Evolutionary conservation across 1,140 invertebrate genomes (phyloP).

Genomic region (Cecropterus lyciades): DNA sequence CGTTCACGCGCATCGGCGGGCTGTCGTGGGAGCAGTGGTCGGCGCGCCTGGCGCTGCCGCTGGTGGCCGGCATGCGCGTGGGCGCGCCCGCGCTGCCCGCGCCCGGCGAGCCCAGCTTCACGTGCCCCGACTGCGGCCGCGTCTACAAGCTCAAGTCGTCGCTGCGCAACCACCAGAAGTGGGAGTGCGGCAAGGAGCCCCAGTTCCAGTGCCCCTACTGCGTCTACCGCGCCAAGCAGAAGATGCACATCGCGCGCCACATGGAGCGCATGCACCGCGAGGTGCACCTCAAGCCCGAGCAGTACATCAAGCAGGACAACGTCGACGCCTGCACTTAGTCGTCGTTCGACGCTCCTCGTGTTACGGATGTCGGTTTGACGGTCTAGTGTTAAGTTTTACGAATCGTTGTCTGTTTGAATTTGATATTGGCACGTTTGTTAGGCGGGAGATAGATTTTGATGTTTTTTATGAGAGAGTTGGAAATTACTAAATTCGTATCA

Average conservation of each 20-base stretch:
- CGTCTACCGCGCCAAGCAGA: conserved; percentile 92
- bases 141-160: conserved; percentile 94
- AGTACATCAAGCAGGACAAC: conserved; percentile 79
- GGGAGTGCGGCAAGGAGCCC: conserved; percentile 94
- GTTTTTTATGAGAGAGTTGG: conserved; percentile 6
- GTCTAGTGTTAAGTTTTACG: conserved; percentile 24
- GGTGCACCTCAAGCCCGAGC: conserved; percentile 83
- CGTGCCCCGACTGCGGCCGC: conserved; percentile 91
- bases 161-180: conserved; percentile 93
- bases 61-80: conserved; percentile 76
- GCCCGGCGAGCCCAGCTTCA: conserved; percentile 86
- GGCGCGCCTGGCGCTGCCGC: conserved; percentile 84
- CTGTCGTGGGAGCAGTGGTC: conserved; percentile 88
- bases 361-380: not conserved
- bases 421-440: conserved; percentile 25
- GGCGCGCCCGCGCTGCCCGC: conserved; percentile 69
- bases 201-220: conserved; percentile 93
- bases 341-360: not conserved
- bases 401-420: conserved; percentile 15
- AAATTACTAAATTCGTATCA: conserved; percentile 19
- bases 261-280: conserved; percentile 95
- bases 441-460: not conserved
- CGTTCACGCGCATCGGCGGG: conserved; percentile 87
- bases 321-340: conserved; percentile 82
- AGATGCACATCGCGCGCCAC: conserved; percentile 94